A percentile compares a stretch with the other conserved stretches of the same genome.
These are phyloP conservation scores for Sinocyclocheilus anshuiensis DNA, from an alignment of 2,113 vertebrate species.

Conservation along the genomic window DNA sequence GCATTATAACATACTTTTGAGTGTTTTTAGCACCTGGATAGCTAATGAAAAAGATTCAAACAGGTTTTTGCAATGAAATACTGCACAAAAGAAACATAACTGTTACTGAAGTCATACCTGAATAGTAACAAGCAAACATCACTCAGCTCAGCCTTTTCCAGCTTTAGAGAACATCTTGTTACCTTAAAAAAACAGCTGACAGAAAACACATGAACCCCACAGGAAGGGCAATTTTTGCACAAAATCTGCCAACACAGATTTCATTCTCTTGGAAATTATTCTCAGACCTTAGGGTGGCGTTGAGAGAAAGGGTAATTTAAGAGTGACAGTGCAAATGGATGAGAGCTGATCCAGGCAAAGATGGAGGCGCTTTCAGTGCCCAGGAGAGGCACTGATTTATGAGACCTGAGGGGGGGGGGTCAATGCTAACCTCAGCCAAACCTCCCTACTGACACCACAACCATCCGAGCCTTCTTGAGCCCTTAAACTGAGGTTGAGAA, in stretches of 20 bases:
- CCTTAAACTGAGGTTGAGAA: neutral
- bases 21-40: too few relatives aligned
- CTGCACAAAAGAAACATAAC: neutral
- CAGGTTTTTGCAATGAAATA: neutral
- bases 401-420: neutral
- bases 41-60: neutral
- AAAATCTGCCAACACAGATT: slow-evolving; percentile 6
- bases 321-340: slow-evolving; percentile 39
- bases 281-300: neutral
- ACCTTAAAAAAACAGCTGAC: slow-evolving; percentile 13
- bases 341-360: slow-evolving; percentile 36
- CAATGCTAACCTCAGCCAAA: slow-evolving; percentile 19
- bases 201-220: slow-evolving; percentile 23
- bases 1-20: too few relatives aligned
- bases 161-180: neutral
- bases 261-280: neutral
- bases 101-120: neutral
- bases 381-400: slow-evolving; percentile 40
- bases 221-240: neutral
- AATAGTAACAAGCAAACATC: neutral
- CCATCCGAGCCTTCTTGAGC: neutral
- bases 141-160: neutral
- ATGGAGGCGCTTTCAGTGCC: neutral
- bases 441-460: slow-evolving; percentile 19
- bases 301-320: slow-evolving; percentile 27